Base-by-base conservation (phyloP, 1,140 invertebrate species). In the Polypedilum vanderplanki region DNA sequence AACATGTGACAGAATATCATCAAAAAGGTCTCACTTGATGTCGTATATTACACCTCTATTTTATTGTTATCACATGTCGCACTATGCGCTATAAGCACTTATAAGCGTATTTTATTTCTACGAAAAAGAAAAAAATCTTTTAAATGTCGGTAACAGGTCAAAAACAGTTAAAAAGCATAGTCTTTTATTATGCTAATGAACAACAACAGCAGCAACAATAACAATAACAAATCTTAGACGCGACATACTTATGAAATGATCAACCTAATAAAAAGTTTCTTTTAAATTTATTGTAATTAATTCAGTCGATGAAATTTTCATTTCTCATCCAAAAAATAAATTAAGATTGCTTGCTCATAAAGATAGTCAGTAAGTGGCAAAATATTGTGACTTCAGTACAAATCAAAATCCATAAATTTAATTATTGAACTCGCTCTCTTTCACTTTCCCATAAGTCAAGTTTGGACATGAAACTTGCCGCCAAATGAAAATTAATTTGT, bases 221-320 rank as follows among this genome's bases (percentile, higher is more conserved):
- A 57, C 10, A 57, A 57, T 15, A 57, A 15, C 12, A 57, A 57
- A 57, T 57, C 12, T n/a, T 57, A 57, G 46, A 57, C 12, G 46
- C 46, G 46, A 57, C 46, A 57, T n/a, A 57, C 46, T 57, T 57
- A 57, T 57, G 9, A 57, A 57, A 12, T n/a, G n/a, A 15, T 57
- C 12, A 57, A 33, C 24, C 65, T 70, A 70, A 70, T 70, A 17
- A 70, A 18, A 70, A 17, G 46, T n/a, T 57, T 57, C 15, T 20
- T 18, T 70, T 70, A 20, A 70, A 70, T 70, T 70, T 70, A 70
- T 70, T 70, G 17, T 70, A 70, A 70, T 70, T 70, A 70, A 70
- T 70, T 70, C 65, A 70, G 3, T 70, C 17, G 65, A 70, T 70
- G 65, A 70, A 70, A 20, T 5, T 70, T 70, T 70, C 18, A 10